These are phyloP conservation scores for Dyspetes luteomarginatus DNA, from an alignment of 2,888 invertebrate genomes.

Conservation along the genomic window DNA sequence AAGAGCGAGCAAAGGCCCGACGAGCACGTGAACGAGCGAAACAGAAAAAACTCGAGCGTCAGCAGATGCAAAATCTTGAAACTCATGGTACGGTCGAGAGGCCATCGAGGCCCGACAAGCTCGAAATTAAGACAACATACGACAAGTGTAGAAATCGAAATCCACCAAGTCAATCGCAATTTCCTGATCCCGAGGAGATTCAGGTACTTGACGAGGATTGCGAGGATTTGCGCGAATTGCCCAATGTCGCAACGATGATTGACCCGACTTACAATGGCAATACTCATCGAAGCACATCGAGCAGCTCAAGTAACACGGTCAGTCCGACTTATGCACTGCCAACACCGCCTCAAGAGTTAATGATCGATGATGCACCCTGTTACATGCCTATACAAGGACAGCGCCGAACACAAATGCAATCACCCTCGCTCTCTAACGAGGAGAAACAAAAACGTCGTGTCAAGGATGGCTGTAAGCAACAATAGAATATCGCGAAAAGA, in stretches of 20 bases:
- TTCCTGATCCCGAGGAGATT: conserved; percentile 82
- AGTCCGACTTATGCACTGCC: conserved; percentile 81
- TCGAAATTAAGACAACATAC: conserved; percentile 75
- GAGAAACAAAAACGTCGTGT: conserved; percentile 86
- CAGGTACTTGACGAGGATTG: conserved; percentile 78
- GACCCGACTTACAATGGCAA: conserved; percentile 86
- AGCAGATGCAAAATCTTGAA: conserved; percentile 84
- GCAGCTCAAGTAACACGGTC: conserved; percentile 77
- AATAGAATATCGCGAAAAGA: conserved; percentile 78
- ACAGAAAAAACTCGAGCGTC: conserved; percentile 81
- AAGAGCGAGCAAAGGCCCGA: conserved; percentile 89
- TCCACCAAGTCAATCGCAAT: conserved; percentile 67
- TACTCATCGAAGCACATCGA: conserved; percentile 75
- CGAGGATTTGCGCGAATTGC: conserved; percentile 76
- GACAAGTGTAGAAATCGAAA: conserved; percentile 65
- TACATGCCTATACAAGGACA: conserved; percentile 93
- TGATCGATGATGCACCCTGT: conserved; percentile 86
- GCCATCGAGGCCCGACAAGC: conserved; percentile 79
- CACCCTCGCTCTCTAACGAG: conserved; percentile 86
- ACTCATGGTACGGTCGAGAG: conserved; percentile 78
- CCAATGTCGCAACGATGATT: conserved; percentile 88
- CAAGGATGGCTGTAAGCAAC: conserved; percentile 87
- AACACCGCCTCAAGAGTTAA: conserved; percentile 78
- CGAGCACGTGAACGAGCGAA: conserved; percentile 88
- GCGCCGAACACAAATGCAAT: conserved; percentile 84